phyloP scores from a whole-genome alignment of 2,888 invertebrate genomes.

The Eupithecia exiguata region DNA sequence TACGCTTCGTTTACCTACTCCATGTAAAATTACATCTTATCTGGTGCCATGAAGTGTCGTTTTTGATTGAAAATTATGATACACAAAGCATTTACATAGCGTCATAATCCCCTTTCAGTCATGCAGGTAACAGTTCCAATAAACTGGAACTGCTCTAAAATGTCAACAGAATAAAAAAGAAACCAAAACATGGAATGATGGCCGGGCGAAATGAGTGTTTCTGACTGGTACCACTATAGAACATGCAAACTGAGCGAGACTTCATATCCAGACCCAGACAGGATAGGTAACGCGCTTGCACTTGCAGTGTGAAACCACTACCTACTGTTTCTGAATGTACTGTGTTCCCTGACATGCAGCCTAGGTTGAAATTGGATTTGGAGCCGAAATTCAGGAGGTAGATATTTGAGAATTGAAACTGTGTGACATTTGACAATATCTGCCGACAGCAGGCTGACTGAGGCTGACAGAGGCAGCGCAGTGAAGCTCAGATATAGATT shows the following conservation, averaged over 20 bases:
- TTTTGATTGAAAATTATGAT: background rate
- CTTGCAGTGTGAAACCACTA: too few species aligned
- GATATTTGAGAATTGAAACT: slow-evolving; percentile 26
- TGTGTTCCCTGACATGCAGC: slow-evolving; percentile 11
- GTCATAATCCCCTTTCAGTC: background rate
- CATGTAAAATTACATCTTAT: background rate
- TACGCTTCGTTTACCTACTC: too few species aligned
- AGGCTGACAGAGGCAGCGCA: background rate
- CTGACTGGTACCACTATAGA: too few species aligned
- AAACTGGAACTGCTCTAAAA: background rate
- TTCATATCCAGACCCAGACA: too few species aligned
- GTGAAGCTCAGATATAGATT: background rate
- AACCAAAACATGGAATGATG: background rate
- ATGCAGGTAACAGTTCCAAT: background rate
- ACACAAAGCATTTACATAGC: background rate
- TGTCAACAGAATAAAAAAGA: background rate
- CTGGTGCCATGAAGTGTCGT: background rate
- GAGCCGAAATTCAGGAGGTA: slow-evolving; percentile 24
- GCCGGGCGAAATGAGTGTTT: too few species aligned
- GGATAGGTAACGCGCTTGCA: too few species aligned
- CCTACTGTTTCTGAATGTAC: background rate
- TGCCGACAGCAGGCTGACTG: background rate
- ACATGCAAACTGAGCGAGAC: too few species aligned
- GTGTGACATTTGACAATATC: slow-evolving; percentile 15
- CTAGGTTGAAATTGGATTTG: slow-evolving; percentile 27